Evolutionary conservation across 2,113 vertebrate species (phyloP).

Genomic region (Danio rerio): DNA sequence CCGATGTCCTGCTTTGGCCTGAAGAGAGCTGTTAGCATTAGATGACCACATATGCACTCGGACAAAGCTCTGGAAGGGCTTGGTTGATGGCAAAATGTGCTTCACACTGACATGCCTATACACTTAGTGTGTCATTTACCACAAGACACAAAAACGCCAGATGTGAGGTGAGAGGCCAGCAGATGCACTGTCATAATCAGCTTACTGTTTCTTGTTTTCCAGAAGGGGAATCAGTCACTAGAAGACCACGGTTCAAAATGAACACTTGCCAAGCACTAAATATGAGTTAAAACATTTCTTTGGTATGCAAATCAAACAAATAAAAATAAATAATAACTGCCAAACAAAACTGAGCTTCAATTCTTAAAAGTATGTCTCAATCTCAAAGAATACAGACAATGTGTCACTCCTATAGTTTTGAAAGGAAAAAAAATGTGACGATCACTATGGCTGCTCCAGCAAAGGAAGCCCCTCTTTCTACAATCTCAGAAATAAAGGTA

Average conservation of each 20-base stretch:
- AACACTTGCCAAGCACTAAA: background rate
- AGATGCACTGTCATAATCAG: constrained; percentile 13
- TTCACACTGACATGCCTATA: background rate
- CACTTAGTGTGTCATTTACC: background rate
- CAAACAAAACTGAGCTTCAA: too few species aligned
- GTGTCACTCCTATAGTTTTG: too few species aligned
- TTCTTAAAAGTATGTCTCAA: too few species aligned
- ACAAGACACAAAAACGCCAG: background rate
- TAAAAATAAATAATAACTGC: too few species aligned
- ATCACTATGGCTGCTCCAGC: too few species aligned
- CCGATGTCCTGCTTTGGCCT: constrained; percentile 1
- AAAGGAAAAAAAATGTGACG: too few species aligned
- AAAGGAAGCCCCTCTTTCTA: too few species aligned
- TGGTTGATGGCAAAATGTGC: background rate
- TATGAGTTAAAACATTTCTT: too few species aligned
- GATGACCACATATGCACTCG: background rate
- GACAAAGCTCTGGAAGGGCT: background rate
- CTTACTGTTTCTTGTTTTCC: constrained; percentile 7
- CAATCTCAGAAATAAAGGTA: too few species aligned
- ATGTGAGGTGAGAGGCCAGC: constrained; percentile 1
- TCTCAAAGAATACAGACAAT: too few species aligned
- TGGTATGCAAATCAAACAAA: too few species aligned
- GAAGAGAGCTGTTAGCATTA: background rate
- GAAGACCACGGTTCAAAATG: background rate
- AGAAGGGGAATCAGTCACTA: background rate